Evolutionary conservation across 92 coral and sea anemone species (phyloP), one percentile per base, ranked within the genome.

Genomic region (Umimayanthus kanabou): DNA sequence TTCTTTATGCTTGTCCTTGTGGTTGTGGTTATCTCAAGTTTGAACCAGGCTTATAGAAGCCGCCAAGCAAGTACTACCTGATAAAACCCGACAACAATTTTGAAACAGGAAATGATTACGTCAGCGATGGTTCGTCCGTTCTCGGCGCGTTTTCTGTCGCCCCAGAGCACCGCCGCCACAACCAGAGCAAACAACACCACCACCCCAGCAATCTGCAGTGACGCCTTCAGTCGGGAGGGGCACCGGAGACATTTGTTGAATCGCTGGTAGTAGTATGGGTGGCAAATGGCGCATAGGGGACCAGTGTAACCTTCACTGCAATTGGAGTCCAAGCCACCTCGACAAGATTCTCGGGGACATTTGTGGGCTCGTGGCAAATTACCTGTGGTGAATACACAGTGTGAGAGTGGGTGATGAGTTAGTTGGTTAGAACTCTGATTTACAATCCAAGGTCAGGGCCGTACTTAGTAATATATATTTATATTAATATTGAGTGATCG

Each of bases 81-180:
- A 83, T 91, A 91, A 65, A 91, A 91, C 50, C 93, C 93, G 29
- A 91, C 87, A 40, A 91, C 87, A 66, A 91, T 91, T 88, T 91
- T 91, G 72, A 91, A 91, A 29, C 93, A 91, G 20, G 93, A 91
- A 30, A 91, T 71, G 78, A 91, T 91, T 42, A 88, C 90, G 53
- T 91, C 93, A 29, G 93, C 93, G 15, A 81, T 3, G 67, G 91
- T 91, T 69, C 93, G 93, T n/a, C 88, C 87, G 29, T 85, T 88
- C 76, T 81, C 91, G 6, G 76, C 82, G n/a, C 79, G 55, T 29
- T 57, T 66, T 20, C 82, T 81, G 85, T 92, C 94, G 9, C 94
- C 94, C 90, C 90, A 73, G n/a, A 88, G 10, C 29, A 92, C 88
- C 23, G 89, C 90, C 25, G 86, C 73, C 26, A 93, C 80, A 5